Evolutionary conservation across 2,113 vertebrate genomes (phyloP), one percentile per base, ranked within the genome.

Genomic region (Entosphenus tridentatus): DNA sequence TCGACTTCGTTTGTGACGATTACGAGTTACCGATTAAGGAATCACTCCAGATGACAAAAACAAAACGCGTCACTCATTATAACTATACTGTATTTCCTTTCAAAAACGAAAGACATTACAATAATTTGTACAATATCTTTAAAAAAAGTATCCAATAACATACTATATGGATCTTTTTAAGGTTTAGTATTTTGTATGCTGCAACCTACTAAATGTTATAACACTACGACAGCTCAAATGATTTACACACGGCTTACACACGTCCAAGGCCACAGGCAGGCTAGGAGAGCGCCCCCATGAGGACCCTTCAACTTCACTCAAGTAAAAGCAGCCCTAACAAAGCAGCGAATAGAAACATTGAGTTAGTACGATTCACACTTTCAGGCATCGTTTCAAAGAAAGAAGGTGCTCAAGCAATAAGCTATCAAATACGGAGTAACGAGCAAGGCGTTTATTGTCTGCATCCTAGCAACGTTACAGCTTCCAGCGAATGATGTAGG

Each of bases 401-500:
- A 39, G 39, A 39, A 39, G 39, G 39, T 39, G 39, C 39, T 39
- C 39, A 39, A 21, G 10, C 62, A 21, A 16, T 65, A 65, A 39
- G 21, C 9, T 16, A 65, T 65, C 21, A 65, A 16, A 65, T 16
- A 16, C 21, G 21, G n/a, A 65, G 21, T 65, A 65, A 65, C 62
- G 21, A 65, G 21, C 62, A 21, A 21, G n/a, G 62, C 21, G n/a
- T 65, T 65, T 21, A 65, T 21, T 16, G 8, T 65, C n/a, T 16
- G 16, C 58, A 62, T n/a, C 62, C 62, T 21, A 65, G 62, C n/a
- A 65, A 65, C n/a, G 62, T n/a, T 65, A 65, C 62, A 65, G 62
- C n/a, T 21, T 16, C 10, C 62, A 16, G 10, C 10, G 62, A 65
- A 65, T n/a, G 8, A 65, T 9, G 62, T 65, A 21, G 21, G 62